These are phyloP conservation scores for Galaxea fascicularis DNA, from an alignment of 92 coral and sea anemone species.

Conservation along the genomic window DNA sequence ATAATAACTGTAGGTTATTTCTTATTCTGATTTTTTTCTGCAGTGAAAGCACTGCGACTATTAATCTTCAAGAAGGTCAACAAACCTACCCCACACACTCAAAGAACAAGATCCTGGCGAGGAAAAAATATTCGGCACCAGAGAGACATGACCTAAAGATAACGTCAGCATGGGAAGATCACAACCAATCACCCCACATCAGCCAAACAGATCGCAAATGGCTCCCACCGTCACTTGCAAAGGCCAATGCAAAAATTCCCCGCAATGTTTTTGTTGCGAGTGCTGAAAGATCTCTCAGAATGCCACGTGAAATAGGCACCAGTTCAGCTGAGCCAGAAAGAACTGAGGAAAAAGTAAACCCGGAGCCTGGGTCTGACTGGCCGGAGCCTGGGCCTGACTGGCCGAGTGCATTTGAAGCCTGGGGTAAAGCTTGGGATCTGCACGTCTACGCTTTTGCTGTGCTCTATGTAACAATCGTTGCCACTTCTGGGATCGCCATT, in stretches of 20 bases:
- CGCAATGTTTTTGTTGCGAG: too few species aligned
- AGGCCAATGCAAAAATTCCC: background rate
- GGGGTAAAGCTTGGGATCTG: slow-evolving; percentile 56
- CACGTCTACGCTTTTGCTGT: slow-evolving; percentile 43
- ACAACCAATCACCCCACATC: background rate
- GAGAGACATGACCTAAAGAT: background rate
- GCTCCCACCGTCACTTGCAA: too few species aligned
- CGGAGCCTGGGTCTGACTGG: slow-evolving; percentile 60
- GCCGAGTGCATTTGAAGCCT: slow-evolving; percentile 26
- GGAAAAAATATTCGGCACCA: background rate
- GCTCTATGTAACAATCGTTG: slow-evolving; percentile 5
- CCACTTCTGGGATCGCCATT: slow-evolving; percentile 20
- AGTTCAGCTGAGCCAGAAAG: slow-evolving; percentile 15
- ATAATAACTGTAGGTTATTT: background rate
- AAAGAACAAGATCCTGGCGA: too few species aligned
- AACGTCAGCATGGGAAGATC: background rate
- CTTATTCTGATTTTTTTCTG: background rate
- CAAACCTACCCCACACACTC: background rate
- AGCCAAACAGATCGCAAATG: background rate
- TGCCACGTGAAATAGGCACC: background rate
- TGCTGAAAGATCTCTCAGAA: slow-evolving; percentile 15
- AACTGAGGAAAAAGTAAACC: slow-evolving; percentile 13
- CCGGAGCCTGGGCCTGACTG: slow-evolving; percentile 55
- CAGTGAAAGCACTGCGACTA: background rate
- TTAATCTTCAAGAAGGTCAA: background rate